These are phyloP conservation scores for Drosophila kokeensis DNA, from an alignment of 2,888 invertebrate species.

Conservation along the genomic window DNA sequence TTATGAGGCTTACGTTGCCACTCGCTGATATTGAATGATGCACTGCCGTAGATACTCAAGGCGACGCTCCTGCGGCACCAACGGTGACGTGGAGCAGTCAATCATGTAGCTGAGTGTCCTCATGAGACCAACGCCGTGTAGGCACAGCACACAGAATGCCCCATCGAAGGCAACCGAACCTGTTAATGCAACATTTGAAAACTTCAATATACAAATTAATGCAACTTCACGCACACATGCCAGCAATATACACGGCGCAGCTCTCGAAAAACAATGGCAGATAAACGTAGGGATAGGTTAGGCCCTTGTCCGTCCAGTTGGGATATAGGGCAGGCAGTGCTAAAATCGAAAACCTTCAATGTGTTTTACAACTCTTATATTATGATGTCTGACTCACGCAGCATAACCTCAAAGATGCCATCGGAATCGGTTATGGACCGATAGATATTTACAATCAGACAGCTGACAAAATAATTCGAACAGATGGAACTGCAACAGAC, in stretches of 20 bases:
- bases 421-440: constrained; percentile 33
- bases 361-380: not conserved
- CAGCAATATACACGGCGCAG: constrained; percentile 56
- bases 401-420: constrained; percentile 45
- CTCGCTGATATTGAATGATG: constrained; percentile 75
- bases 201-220: constrained; percentile 1
- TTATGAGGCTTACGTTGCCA: constrained; percentile 54
- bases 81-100: constrained; percentile 64
- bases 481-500: constrained; percentile 51
- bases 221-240: constrained; percentile 62
- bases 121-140: constrained; percentile 75
- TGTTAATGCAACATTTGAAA: constrained; percentile 27
- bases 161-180: constrained; percentile 80
- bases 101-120: constrained; percentile 67
- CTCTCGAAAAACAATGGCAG: constrained; percentile 65
- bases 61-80: constrained; percentile 70
- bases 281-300: constrained; percentile 74
- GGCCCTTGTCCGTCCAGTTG: constrained; percentile 72
- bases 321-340: constrained; percentile 75
- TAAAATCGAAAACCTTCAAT: constrained; percentile 27
- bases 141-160: constrained; percentile 74
- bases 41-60: constrained; percentile 74
- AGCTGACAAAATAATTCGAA: constrained; percentile 65
- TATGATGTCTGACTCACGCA: constrained; percentile 63
- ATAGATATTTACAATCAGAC: constrained; percentile 66